Evolutionary conservation across 2,113 vertebrate species (phyloP).

Genomic region (Pygoscelis adeliae): DNA sequence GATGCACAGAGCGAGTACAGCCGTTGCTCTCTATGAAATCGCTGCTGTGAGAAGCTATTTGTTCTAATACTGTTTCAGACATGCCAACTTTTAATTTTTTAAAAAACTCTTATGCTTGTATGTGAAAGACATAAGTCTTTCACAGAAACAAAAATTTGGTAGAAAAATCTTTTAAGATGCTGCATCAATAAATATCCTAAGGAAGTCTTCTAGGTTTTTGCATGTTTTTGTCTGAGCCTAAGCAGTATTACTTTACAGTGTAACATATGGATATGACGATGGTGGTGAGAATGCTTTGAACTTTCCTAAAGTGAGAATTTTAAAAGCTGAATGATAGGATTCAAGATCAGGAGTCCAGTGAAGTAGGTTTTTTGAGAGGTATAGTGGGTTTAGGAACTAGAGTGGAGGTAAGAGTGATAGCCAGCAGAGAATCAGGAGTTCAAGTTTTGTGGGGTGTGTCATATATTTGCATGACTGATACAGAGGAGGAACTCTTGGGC

Average conservation of each 20-base stretch:
- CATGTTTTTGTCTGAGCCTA: not conserved
- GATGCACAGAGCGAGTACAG: constrained; percentile 24
- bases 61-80: constrained; percentile 54
- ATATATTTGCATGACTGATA: fast-evolving
- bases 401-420: not conserved
- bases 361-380: not conserved
- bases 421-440: not conserved
- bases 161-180: not conserved
- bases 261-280: fast-evolving
- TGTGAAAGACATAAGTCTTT: not conserved
- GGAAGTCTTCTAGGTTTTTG: not conserved
- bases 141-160: not conserved
- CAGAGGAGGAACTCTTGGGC: not conserved
- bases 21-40: not conserved
- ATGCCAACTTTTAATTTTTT: constrained; percentile 13
- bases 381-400: not conserved
- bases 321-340: not conserved
- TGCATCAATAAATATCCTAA: not conserved
- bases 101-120: not conserved
- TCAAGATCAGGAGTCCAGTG: not conserved
- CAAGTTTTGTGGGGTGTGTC: not conserved
- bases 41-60: constrained; percentile 39
- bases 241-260: not conserved
- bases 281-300: not conserved
- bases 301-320: not conserved